Conservation (phyloP, 2,888 invertebrate genomes). For the Myopa tessellatipennis region DNA sequence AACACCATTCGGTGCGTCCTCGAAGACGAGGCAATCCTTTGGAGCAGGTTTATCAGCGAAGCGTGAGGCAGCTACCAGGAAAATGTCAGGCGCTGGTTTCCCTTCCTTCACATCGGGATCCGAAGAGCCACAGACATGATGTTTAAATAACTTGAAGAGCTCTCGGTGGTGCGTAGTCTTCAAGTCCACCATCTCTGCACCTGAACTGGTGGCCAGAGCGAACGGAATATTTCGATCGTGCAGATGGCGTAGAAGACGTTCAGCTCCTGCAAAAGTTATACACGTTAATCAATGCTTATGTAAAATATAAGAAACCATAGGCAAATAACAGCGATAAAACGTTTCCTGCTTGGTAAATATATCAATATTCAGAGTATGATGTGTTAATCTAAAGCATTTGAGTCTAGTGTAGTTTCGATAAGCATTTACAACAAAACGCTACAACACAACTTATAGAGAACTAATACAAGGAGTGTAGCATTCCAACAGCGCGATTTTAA, state of each 20-base stretch:
- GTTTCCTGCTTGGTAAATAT: conserved; percentile 21
- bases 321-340: conserved; percentile 45
- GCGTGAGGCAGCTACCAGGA: conserved; percentile 79
- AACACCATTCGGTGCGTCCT: conserved; percentile 93
- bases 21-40: conserved; percentile 81
- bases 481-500: background rate
- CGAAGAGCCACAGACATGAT: conserved; percentile 80
- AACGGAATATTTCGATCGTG: conserved; percentile 81
- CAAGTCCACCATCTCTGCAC: conserved; percentile 76
- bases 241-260: conserved; percentile 81
- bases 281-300: background rate
- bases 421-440: too few relatives aligned
- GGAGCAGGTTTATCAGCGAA: conserved; percentile 77
- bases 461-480: too few relatives aligned
- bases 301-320: conserved; percentile 45
- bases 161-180: conserved; percentile 76
- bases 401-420: too few relatives aligned
- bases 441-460: too few relatives aligned
- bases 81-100: conserved; percentile 92
- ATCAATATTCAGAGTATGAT: conserved; percentile 17
- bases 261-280: conserved; percentile 75
- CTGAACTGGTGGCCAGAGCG: conserved; percentile 89
- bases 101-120: conserved; percentile 87
- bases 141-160: conserved; percentile 77
- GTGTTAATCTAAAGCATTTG: background rate